Conservation (phyloP, 2,797 vertebrate genomes). For the Arnoldichthys spilopterus region DNA sequence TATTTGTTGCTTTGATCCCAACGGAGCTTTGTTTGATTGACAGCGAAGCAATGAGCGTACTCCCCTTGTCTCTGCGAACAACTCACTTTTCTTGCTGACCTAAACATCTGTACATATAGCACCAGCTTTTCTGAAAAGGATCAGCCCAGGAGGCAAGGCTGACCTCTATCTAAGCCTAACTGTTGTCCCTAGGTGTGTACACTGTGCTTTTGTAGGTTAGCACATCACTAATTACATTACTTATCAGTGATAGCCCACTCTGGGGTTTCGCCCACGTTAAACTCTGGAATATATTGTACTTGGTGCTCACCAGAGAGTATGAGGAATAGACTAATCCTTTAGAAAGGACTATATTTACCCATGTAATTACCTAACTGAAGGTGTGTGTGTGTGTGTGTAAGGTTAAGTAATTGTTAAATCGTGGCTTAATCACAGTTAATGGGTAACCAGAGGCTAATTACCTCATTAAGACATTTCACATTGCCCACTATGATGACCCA, state of each 20-base stretch:
- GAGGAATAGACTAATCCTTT: slow-evolving; percentile 33
- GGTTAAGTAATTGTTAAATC: slow-evolving; percentile 46
- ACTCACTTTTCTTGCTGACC: slow-evolving; percentile 32
- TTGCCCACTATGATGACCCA: slow-evolving; percentile 31
- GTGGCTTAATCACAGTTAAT: slow-evolving; percentile 48
- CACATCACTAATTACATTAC: slow-evolving; percentile 31
- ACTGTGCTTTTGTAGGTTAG: neutral
- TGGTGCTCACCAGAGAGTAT: slow-evolving; percentile 30
- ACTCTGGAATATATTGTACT: slow-evolving; percentile 17
- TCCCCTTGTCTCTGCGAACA: neutral
- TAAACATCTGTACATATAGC: slow-evolving; percentile 26
- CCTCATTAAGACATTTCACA: slow-evolving; percentile 44
- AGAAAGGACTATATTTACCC: slow-evolving; percentile 44
- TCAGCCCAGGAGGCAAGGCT: slow-evolving; percentile 4
- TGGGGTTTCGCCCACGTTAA: slow-evolving; percentile 17
- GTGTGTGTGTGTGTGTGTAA: slow-evolving; percentile 33
- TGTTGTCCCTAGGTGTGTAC: neutral
- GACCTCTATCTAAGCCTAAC: slow-evolving; percentile 19
- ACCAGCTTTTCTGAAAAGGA: neutral
- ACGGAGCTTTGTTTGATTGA: slow-evolving; percentile 57
- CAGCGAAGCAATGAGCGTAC: slow-evolving; percentile 39
- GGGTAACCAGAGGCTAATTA: slow-evolving; percentile 47
- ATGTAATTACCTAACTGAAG: slow-evolving; percentile 40
- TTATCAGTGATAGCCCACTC: slow-evolving; percentile 9
- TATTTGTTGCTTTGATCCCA: slow-evolving; percentile 60